phyloP scores from a whole-genome alignment of 2,888 invertebrate genomes.

The Empis livida region DNA sequence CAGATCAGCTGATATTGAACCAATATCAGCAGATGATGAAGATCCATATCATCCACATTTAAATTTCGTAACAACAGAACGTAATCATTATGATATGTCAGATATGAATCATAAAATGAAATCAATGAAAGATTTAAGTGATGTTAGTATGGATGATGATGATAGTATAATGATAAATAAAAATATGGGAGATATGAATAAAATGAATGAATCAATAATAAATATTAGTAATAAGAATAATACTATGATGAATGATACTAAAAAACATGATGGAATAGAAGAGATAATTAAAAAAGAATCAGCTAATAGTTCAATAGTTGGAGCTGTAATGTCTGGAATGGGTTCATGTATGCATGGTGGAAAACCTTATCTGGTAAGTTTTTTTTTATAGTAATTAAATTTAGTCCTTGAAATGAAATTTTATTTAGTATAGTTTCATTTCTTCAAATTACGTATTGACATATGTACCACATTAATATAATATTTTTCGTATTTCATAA shows the following conservation, averaged over 20 bases:
- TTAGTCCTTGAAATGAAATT: no score
- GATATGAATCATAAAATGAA: constrained; percentile 1
- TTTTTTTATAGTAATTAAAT: no score
- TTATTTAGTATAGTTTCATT: no score
- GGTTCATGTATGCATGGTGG: constrained; percentile 39
- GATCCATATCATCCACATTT: constrained; percentile 10
- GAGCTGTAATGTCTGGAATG: constrained; percentile 9
- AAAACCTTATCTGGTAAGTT: constrained; percentile 39
- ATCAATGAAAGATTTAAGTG: constrained; percentile 50
- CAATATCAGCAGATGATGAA: constrained; percentile 16
- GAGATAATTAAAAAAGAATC: constrained; percentile 29
- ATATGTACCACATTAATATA: no score
- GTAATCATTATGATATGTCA: constrained; percentile 2
- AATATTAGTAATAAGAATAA: background rate
- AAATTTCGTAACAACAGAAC: constrained; percentile 21
- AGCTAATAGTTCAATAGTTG: constrained; percentile 19
- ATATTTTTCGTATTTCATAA: no score
- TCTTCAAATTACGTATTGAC: no score
- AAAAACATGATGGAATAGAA: constrained; percentile 14
- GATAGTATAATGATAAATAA: constrained; percentile 36
- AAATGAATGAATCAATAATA: constrained; percentile 1
- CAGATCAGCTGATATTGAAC: constrained; percentile 17
- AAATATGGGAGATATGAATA: constrained; percentile 11
- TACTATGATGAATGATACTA: constrained; percentile 19
- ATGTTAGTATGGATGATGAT: constrained; percentile 60